phyloP scores from a whole-genome alignment of 2,113 vertebrate species.

The Boleophthalmus pectinirostris region DNA sequence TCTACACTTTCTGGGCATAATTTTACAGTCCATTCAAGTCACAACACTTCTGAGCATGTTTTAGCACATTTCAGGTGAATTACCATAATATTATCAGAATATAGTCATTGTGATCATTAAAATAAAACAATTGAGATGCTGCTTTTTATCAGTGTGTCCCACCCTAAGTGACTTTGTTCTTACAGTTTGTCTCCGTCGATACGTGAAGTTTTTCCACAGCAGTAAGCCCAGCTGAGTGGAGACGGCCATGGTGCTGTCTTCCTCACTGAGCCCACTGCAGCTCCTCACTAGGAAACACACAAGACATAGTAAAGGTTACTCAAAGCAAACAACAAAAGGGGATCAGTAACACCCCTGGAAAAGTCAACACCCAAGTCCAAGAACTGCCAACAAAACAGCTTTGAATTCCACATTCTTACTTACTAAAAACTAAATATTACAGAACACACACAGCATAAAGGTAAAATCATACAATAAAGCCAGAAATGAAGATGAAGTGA shows the following conservation, averaged over 20 bases:
- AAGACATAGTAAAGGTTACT: conserved; percentile 25
- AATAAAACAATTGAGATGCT: background rate
- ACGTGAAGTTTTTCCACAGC: conserved; percentile 98
- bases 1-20: background rate
- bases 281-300: conserved; percentile 79
- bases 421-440: background rate
- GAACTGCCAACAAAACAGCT: background rate
- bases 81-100: no score
- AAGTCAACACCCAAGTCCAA: background rate
- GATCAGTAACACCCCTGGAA: background rate
- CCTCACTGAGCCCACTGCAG: conserved; percentile 66
- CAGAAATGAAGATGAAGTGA: background rate
- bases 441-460: background rate
- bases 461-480: background rate
- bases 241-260: conserved; percentile 83
- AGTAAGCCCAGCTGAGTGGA: conserved; percentile 92
- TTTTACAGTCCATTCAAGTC: no score
- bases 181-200: conserved; percentile 92
- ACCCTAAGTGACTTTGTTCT: conserved; percentile 57
- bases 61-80: no score
- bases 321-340: background rate
- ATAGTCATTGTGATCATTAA: no score
- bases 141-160: background rate
- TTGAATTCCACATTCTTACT: background rate
- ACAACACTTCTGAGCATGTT: no score